These are phyloP conservation scores for Rhogogaster chlorosoma DNA, from an alignment of 2,888 invertebrate species.

Conservation along the genomic window DNA sequence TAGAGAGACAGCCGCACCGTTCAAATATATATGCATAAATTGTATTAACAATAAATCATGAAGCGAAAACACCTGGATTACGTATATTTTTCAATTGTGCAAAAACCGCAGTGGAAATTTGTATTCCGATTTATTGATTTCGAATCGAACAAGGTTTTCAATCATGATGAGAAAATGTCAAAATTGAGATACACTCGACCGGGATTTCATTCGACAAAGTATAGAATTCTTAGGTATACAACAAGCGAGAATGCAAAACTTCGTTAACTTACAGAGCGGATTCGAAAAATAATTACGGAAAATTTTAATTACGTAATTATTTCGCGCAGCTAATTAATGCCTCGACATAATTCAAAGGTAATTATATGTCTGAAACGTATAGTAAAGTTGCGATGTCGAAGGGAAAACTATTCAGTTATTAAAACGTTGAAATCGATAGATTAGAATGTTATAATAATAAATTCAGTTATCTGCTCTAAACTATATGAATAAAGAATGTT, in stretches of 20 bases:
- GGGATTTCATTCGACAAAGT: not conserved
- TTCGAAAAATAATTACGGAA: not conserved
- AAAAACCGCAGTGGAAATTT: too few species aligned
- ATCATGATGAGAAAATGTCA: not conserved
- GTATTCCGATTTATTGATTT: not conserved
- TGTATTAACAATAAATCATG: slow-evolving; percentile 13
- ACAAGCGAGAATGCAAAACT: not conserved
- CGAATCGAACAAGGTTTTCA: not conserved
- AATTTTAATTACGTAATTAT: not conserved
- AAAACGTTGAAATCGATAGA: not conserved
- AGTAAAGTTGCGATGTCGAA: not conserved
- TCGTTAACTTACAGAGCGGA: not conserved
- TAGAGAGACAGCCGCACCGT: too few species aligned
- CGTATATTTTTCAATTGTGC: not conserved
- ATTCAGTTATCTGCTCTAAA: not conserved
- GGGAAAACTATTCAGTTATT: not conserved
- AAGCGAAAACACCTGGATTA: not conserved
- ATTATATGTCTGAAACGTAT: not conserved
- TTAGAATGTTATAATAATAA: not conserved
- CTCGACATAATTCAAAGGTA: not conserved
- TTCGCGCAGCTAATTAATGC: not conserved
- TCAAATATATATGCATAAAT: not conserved
- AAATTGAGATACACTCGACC: not conserved
- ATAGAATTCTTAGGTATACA: not conserved
- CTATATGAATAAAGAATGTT: not conserved